Evolutionary conservation across 2,888 invertebrate species (phyloP).

Genomic region (Drosophila antonietae): DNA sequence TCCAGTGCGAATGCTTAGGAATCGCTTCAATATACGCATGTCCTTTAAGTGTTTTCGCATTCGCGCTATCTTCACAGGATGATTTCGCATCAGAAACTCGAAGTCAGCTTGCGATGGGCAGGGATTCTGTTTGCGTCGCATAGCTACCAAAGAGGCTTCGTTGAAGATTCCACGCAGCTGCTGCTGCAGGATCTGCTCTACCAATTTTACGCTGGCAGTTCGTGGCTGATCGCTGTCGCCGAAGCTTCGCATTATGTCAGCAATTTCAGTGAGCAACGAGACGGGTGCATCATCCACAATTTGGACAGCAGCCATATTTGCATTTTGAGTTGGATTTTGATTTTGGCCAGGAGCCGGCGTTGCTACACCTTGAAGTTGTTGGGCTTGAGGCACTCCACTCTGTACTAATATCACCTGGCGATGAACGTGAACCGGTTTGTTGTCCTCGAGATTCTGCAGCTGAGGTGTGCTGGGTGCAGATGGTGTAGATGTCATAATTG

Average conservation of each 20-base stretch:
- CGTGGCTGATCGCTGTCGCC: conserved; percentile 94
- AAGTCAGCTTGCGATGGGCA: conserved; percentile 88
- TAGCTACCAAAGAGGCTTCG: conserved; percentile 89
- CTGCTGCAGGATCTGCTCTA: conserved; percentile 93
- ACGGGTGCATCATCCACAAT: conserved; percentile 74
- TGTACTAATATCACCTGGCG: conserved; percentile 67
- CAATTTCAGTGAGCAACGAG: conserved; percentile 87
- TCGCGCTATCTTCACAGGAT: conserved; percentile 90
- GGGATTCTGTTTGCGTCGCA: conserved; percentile 87
- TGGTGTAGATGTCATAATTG: conserved; percentile 55
- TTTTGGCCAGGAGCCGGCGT: conserved; percentile 15
- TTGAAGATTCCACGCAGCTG: conserved; percentile 92
- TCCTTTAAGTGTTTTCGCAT: conserved; percentile 90
- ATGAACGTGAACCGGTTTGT: conserved; percentile 67
- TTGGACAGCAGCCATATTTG: conserved; percentile 37
- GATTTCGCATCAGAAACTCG: conserved; percentile 92
- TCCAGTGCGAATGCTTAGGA: conserved; percentile 81
- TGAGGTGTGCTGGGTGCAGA: conserved; percentile 60
- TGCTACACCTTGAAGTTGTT: conserved; percentile 26
- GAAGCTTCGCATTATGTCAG: conserved; percentile 96
- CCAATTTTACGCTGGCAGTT: conserved; percentile 91
- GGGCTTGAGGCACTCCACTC: conserved; percentile 46
- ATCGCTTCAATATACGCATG: conserved; percentile 85
- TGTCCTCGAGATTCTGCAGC: conserved; percentile 47
- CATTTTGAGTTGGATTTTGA: conserved; percentile 24